Percentiles rank a stretch among this genome's conserved stretches.
Evolutionary conservation across 2,888 invertebrate genomes (phyloP).

Genomic region (Brachynemurus nebulosus): DNA sequence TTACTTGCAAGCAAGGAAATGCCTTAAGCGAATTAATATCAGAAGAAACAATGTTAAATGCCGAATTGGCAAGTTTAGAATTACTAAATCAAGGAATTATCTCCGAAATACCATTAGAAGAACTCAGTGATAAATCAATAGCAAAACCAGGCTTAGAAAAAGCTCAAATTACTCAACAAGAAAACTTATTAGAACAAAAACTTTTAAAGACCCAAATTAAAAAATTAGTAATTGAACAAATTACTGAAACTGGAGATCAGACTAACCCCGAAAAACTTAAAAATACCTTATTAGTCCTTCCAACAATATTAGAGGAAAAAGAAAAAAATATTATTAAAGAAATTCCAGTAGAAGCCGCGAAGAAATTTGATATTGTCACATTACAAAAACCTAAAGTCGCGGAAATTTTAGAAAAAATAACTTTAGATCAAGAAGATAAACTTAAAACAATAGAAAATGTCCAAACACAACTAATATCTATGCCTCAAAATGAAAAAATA

Average conservation of each 20-base stretch:
- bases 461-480: no score
- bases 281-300: constrained; percentile 1
- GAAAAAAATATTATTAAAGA: constrained; percentile 3
- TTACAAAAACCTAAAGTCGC: constrained; percentile 6
- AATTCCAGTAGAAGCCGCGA: neutral
- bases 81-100: constrained; percentile 5
- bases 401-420: no score
- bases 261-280: constrained; percentile 11
- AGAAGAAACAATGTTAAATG: no score
- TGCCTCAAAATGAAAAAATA: constrained; percentile 1
- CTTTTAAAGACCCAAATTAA: constrained; percentile 1
- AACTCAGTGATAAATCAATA: constrained; percentile 8
- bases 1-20: no score
- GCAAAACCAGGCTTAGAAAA: constrained; percentile 6
- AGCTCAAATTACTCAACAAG: constrained; percentile 11
- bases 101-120: constrained; percentile 3
- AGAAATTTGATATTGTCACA: constrained; percentile 3
- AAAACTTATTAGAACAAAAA: neutral
- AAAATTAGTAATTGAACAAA: neutral
- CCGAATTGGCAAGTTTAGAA: no score
- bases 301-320: constrained; percentile 1
- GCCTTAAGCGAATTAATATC: no score
- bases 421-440: no score
- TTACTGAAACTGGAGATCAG: constrained; percentile 8
- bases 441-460: no score